Evolutionary conservation across 2,888 invertebrate species (phyloP).

Genomic region (Cybosia mesomella): DNA sequence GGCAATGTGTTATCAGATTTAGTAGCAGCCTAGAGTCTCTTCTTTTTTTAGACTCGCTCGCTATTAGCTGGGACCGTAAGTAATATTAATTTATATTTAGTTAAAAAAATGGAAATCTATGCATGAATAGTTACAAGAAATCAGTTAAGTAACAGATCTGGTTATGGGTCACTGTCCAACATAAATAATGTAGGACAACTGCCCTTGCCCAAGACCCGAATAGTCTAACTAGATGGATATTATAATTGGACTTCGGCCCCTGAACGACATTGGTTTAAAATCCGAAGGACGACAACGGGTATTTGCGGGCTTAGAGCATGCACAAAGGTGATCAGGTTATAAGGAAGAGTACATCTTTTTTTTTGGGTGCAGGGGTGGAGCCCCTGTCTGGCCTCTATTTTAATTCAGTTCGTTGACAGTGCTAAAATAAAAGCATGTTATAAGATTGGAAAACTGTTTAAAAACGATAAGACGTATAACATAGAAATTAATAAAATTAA

Average conservation of each 20-base stretch:
- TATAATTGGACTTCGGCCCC: background rate
- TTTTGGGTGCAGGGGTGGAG: background rate
- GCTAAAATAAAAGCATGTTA: background rate
- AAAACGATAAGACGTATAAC: slow-evolving; percentile 7
- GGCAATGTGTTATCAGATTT: too few species aligned
- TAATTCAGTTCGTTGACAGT: background rate
- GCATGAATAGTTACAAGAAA: background rate
- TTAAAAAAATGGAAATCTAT: background rate
- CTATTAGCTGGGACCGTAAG: too few species aligned
- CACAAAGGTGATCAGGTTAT: background rate
- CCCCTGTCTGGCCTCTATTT: background rate
- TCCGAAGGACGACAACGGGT: background rate
- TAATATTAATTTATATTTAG: too few species aligned
- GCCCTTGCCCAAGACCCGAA: background rate
- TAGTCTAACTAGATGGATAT: background rate
- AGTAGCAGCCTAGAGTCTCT: too few species aligned
- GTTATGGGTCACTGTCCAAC: background rate
- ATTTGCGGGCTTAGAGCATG: background rate
- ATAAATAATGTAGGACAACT: background rate
- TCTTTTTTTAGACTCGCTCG: too few species aligned
- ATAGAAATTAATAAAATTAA: slow-evolving; percentile 2
- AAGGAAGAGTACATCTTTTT: background rate
- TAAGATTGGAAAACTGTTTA: background rate
- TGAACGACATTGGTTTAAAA: background rate
- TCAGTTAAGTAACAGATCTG: background rate